phyloP scores from a whole-genome alignment of 1,140 invertebrate genomes.

The Drosophila setifemur region DNA sequence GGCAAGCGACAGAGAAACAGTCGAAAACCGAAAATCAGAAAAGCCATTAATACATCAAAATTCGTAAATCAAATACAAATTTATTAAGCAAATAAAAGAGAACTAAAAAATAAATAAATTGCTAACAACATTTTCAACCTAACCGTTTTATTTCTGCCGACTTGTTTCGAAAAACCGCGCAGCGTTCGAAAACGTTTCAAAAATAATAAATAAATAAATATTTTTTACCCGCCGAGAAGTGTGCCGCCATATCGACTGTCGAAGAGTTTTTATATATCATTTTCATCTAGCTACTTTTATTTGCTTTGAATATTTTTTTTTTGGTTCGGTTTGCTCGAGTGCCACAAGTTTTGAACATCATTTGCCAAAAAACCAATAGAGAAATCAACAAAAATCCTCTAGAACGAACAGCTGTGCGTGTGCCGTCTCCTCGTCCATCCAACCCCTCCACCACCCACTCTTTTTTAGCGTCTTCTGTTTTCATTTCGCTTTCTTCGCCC shows the following conservation, averaged over 20 bases:
- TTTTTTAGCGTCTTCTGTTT: constrained; percentile 8
- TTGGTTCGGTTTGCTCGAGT: constrained; percentile 26
- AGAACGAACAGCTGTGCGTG: constrained; percentile 41
- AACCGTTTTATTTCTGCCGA: no score
- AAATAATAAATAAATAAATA: no score
- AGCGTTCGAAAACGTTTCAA: neutral
- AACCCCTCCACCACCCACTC: neutral
- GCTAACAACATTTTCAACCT: no score
- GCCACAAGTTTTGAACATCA: constrained; percentile 41
- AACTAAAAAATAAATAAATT: no score
- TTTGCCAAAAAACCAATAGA: constrained; percentile 16
- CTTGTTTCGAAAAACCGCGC: no score
- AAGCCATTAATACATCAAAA: no score
- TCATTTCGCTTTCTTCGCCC: constrained; percentile 5
- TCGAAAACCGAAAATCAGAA: neutral
- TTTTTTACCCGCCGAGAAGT: no score
- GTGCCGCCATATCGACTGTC: constrained; percentile 20
- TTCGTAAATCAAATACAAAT: neutral
- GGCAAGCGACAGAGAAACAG: constrained; percentile 37
- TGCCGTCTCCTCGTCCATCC: neutral
- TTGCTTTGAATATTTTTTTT: constrained; percentile 6
- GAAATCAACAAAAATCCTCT: neutral
- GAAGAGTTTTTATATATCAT: constrained; percentile 7
- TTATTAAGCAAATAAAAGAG: neutral
- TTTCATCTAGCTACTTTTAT: constrained; percentile 15